Evolutionary conservation across 2,888 invertebrate genomes (phyloP), one percentile per base, ranked within the genome.

Genomic region (Tolmerus cingulatus): DNA sequence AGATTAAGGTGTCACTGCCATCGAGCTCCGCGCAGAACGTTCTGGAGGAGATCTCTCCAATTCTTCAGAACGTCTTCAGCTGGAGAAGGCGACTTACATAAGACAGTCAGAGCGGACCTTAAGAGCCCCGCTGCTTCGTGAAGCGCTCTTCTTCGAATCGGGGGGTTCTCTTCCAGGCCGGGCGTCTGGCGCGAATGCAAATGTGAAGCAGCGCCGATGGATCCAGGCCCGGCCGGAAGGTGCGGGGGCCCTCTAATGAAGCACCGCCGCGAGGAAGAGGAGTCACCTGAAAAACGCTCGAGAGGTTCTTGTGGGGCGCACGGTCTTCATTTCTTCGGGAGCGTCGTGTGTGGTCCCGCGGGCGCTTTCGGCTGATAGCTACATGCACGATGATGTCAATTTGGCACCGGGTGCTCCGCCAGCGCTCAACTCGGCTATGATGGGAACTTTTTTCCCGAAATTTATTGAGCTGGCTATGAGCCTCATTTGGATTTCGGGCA

Each of bases 311-410:
- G 66, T 86, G 77, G 14, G 78, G 86, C 86, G 86, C 87, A 87
- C 55, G 87, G 74, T 87, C 87, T 87, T 87, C 74, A 87, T 87
- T 87, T 87, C 81, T 81, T 74, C 81, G 74, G 43, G 37, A 82
- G 37, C 87, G 46, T 81, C 87, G 87, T 87, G 87, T 87, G 87
- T 87, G 87, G 87, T 87, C 87, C 51, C 43, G 46, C 30, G 74
- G 85, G 74, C 74, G 43, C 74, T 85, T 74, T 74, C 85, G 74
- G 30, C 74, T 74, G 74, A 74, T 85, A 43, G 74, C 40, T 74
- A 46, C 43, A 74, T 74, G 74, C 40, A 43, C 85, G 85, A 74
- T 74, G 85, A 85, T 74, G 74, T 74, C 74, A 74, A 74, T 85
- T 74, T 74, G 85, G 85, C 85, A 46, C 74, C 74, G 74, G 74